Conservation (phyloP, 1,140 invertebrate genomes). For the Trichonephila clavipes region DNA sequence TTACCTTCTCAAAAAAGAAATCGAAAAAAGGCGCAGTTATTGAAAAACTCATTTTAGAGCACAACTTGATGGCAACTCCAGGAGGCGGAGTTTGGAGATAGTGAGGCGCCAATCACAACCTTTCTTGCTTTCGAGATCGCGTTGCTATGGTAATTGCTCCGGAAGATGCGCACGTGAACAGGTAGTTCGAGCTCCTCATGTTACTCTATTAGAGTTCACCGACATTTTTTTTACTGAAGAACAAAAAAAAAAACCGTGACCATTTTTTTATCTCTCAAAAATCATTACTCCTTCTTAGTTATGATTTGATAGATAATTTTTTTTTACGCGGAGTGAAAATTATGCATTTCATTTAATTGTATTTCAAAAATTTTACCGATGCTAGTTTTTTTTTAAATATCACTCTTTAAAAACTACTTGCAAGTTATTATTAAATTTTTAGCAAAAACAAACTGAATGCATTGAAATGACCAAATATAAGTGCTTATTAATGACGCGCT, state of each 20-base stretch:
- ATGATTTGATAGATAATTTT: not conserved
- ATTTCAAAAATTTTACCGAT: too few relatives aligned
- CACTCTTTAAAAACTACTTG: too few relatives aligned
- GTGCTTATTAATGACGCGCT: too few relatives aligned
- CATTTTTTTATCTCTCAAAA: not conserved
- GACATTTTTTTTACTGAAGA: not conserved
- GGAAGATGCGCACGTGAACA: conserved; percentile 49
- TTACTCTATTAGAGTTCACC: not conserved
- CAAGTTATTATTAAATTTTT: too few relatives aligned
- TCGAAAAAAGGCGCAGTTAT: conserved; percentile 45
- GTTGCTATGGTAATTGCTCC: conserved; percentile 50
- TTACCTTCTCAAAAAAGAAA: not conserved
- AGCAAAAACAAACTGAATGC: too few relatives aligned
- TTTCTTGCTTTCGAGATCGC: not conserved
- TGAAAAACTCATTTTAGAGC: conserved; percentile 55
- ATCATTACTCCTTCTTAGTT: not conserved
- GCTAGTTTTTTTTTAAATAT: too few relatives aligned
- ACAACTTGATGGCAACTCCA: conserved; percentile 17
- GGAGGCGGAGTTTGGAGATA: conserved; percentile 4
- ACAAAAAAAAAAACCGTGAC: not conserved
- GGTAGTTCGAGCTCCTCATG: conserved; percentile 19
- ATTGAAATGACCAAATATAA: too few relatives aligned
- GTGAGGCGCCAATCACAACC: conserved; percentile 20
- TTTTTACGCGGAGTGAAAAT: too few relatives aligned
- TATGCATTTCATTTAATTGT: too few relatives aligned